phyloP scores from a whole-genome alignment of 2,113 vertebrate genomes.

The Ranitomeya imitator region DNA sequence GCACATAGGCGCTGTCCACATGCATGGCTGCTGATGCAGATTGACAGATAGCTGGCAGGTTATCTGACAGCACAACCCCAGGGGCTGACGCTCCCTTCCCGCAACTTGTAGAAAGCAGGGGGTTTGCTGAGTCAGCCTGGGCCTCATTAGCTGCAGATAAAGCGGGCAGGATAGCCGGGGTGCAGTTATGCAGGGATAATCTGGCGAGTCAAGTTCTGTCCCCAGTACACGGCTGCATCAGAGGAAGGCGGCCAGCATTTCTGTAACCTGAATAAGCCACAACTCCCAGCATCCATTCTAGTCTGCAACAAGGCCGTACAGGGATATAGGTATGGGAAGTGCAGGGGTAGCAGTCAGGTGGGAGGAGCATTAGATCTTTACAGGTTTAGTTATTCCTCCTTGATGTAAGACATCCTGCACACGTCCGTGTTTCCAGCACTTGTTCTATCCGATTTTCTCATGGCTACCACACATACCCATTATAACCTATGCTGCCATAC shows the following conservation, averaged over 20 bases:
- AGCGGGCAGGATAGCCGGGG: constrained; percentile 37
- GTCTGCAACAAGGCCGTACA: neutral
- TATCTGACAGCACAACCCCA: constrained; percentile 33
- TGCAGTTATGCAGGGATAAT: constrained; percentile 42
- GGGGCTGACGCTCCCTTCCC: constrained; percentile 34
- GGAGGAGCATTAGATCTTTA: neutral
- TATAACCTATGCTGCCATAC: too few species aligned
- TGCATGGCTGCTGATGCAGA: constrained; percentile 35
- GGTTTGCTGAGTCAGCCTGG: constrained; percentile 47
- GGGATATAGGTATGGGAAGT: neutral
- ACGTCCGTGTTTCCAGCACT: too few species aligned
- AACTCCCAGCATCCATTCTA: neutral
- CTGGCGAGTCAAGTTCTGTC: neutral
- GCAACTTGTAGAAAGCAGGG: neutral
- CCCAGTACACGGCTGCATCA: neutral
- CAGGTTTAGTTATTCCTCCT: neutral
- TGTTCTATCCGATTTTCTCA: too few species aligned
- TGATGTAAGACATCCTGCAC: neutral
- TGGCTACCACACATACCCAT: too few species aligned
- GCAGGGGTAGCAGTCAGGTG: neutral
- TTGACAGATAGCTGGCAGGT: constrained; percentile 37
- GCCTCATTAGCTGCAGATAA: constrained; percentile 52
- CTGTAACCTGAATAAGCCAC: neutral
- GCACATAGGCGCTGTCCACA: neutral
- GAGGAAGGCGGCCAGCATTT: neutral